A percentile compares a stretch with the other conserved stretches of the same genome.
Evolutionary conservation across 1,140 invertebrate species (phyloP).

Genomic region (Drosophila trapezifrons): DNA sequence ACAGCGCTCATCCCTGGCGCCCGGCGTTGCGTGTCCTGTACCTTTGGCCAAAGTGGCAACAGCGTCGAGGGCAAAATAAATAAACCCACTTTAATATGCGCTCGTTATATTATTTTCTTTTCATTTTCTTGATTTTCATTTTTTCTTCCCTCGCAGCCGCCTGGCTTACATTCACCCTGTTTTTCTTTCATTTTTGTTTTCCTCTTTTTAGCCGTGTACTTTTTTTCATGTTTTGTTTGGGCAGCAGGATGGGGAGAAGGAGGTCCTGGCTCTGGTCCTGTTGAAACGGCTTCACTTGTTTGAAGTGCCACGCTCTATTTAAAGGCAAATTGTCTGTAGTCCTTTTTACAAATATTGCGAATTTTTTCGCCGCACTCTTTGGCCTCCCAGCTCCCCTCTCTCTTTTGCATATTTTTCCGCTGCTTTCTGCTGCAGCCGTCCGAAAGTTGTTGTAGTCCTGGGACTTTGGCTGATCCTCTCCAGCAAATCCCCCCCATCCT

Average conservation of each 20-base stretch:
- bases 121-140: slow-evolving; percentile 80
- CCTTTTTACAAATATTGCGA: slow-evolving; percentile 80
- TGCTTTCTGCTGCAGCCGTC: slow-evolving; percentile 58
- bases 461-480: slow-evolving; percentile 35
- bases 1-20: slow-evolving; percentile 19
- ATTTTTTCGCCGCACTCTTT: slow-evolving; percentile 53
- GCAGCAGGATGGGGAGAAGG: background rate
- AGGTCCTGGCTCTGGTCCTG: slow-evolving; percentile 9
- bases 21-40: slow-evolving; percentile 38
- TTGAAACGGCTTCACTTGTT: slow-evolving; percentile 63
- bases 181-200: slow-evolving; percentile 51
- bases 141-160: slow-evolving; percentile 12
- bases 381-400: background rate
- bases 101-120: slow-evolving; percentile 83
- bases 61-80: slow-evolving; percentile 80
- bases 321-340: slow-evolving; percentile 83
- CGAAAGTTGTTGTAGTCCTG: slow-evolving; percentile 41
- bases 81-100: slow-evolving; percentile 83
- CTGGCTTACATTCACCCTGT: slow-evolving; percentile 48
- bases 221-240: slow-evolving; percentile 67
- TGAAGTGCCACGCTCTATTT: slow-evolving; percentile 83
- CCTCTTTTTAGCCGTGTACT: slow-evolving; percentile 34
- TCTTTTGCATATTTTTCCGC: slow-evolving; percentile 70
- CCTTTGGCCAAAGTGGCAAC: slow-evolving; percentile 69
- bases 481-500: slow-evolving; percentile 6